These are phyloP conservation scores for Leucozona laternaria DNA, from an alignment of 2,888 invertebrate species.

Conservation along the genomic window DNA sequence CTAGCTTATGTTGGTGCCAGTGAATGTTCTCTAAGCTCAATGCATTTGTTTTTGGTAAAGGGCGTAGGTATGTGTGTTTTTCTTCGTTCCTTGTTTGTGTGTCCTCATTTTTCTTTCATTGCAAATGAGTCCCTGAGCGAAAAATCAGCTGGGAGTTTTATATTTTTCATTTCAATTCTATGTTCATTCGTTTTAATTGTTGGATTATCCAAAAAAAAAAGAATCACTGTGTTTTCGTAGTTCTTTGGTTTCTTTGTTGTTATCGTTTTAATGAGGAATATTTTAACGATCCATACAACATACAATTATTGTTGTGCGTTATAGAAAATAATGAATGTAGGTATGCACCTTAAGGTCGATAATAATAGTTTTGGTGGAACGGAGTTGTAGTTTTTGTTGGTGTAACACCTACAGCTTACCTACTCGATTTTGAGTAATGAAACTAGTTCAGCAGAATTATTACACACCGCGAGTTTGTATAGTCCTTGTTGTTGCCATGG, in stretches of 20 bases:
- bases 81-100: conserved; percentile 13
- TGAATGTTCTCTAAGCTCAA: conserved; percentile 33
- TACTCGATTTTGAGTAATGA: conserved; percentile 6
- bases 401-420: neutral
- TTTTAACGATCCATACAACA: conserved; percentile 29
- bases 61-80: conserved; percentile 35
- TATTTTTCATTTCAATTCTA: conserved; percentile 10
- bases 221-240: conserved; percentile 16
- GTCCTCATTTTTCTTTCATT: conserved; percentile 43
- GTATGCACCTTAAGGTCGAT: conserved; percentile 34
- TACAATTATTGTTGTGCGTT: conserved; percentile 5
- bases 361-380: conserved; percentile 12
- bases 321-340: conserved; percentile 1
- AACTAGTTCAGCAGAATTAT: conserved; percentile 37
- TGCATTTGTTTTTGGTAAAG: conserved; percentile 57
- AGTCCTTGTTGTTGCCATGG: conserved; percentile 54
- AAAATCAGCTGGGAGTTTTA: conserved; percentile 63
- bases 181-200: neutral
- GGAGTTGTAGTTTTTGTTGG: neutral
- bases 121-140: conserved; percentile 68
- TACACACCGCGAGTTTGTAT: conserved; percentile 12
- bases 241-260: neutral
- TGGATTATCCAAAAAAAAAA: neutral
- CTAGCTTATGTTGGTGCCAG: conserved; percentile 8
- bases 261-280: conserved; percentile 64